These are phyloP conservation scores for Poecilia picta DNA, from an alignment of 2,797 vertebrate genomes.

Conservation along the genomic window DNA sequence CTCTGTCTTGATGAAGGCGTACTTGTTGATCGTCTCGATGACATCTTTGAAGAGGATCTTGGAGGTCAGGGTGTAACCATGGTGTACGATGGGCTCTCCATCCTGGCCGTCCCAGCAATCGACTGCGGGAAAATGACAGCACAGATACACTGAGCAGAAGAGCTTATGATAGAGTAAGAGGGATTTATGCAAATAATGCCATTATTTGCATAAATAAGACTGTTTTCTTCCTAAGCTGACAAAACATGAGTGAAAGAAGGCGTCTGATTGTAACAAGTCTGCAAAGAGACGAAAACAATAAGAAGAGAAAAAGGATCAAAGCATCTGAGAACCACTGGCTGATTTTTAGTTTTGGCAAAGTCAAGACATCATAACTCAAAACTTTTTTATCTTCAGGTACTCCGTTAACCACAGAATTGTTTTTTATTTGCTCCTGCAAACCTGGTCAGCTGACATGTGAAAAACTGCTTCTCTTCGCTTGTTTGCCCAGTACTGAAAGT, in stretches of 20 bases:
- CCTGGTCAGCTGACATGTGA: not conserved
- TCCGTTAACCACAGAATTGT: not conserved
- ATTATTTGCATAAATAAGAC: not conserved
- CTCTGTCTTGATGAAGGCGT: conserved; percentile 93
- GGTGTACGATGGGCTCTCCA: conserved; percentile 95
- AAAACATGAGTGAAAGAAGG: not conserved
- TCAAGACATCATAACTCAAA: not conserved
- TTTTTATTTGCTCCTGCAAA: not conserved
- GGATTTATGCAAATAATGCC: not conserved
- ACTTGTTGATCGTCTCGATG: conserved; percentile 98
- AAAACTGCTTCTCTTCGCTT: not conserved
- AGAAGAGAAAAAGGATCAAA: not conserved
- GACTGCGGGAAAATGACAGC: conserved; percentile 75
- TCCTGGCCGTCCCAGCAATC: conserved; percentile 99
- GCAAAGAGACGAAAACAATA: not conserved
- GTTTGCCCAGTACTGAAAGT: not conserved
- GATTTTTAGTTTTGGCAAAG: not conserved
- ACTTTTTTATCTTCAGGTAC: not conserved
- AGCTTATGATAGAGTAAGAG: not conserved
- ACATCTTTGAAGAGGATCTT: conserved; percentile 99
- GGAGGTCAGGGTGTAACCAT: conserved; percentile 97
- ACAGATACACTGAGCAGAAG: not conserved
- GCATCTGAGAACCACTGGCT: not conserved
- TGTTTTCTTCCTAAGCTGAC: not conserved
- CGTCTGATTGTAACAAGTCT: not conserved